Evolutionary conservation across 2,888 invertebrate genomes (phyloP).

Genomic region (Arge pagana): DNA sequence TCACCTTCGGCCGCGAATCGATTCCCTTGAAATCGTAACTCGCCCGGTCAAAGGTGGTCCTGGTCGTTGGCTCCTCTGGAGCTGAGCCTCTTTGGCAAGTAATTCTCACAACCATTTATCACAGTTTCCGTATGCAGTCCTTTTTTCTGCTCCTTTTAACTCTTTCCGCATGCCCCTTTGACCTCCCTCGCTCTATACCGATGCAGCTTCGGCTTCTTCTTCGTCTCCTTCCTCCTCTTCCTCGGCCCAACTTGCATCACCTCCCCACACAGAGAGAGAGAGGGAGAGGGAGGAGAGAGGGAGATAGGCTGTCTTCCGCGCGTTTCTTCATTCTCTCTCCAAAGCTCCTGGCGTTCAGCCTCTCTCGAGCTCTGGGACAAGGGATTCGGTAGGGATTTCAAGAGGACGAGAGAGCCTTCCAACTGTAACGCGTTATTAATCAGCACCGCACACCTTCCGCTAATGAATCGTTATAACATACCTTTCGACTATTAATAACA

Average conservation of each 20-base stretch:
- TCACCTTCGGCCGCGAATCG: no score
- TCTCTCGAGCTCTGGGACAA: no score
- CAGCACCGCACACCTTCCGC: slow-evolving; percentile 25
- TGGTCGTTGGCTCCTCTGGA: slow-evolving; percentile 29
- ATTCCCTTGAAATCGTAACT: slow-evolving; percentile 18
- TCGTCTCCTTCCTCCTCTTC: slow-evolving; percentile 28
- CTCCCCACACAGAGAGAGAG: slow-evolving; percentile 10
- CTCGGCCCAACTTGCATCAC: slow-evolving; percentile 21
- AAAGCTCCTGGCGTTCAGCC: no score
- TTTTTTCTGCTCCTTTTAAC: slow-evolving; percentile 27
- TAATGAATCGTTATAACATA: slow-evolving; percentile 43
- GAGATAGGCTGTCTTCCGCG: no score
- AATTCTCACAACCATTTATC: slow-evolving; percentile 56
- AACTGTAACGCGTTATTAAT: slow-evolving; percentile 25
- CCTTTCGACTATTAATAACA: slow-evolving; percentile 50
- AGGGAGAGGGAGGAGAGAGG: neutral
- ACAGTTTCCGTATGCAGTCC: slow-evolving; percentile 44
- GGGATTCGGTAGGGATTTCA: neutral
- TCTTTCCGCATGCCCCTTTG: neutral
- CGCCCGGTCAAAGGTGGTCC: slow-evolving; percentile 17
- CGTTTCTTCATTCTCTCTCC: no score
- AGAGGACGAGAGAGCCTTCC: slow-evolving; percentile 7
- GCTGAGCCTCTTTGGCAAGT: slow-evolving; percentile 51
- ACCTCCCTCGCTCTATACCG: neutral
- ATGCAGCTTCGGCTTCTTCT: slow-evolving; percentile 19